Evolutionary conservation across 2,888 invertebrate species (phyloP).

Genomic region (Brenthis daphne): DNA sequence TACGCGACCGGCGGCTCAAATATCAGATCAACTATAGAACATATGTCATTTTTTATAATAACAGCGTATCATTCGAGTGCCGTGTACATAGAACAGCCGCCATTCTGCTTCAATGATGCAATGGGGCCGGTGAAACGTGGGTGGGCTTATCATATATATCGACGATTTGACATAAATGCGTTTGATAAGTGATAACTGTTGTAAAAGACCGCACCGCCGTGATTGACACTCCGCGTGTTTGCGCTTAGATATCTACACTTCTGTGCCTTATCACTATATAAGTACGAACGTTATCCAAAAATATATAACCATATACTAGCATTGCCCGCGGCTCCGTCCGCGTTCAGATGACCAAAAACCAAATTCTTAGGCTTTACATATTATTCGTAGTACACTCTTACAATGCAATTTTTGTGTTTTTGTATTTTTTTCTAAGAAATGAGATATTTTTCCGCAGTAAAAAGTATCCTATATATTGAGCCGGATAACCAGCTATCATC

Average conservation of each 20-base stretch:
- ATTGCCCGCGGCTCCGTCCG: too few relatives aligned
- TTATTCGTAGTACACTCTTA: too few relatives aligned
- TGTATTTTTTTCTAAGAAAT: too few relatives aligned
- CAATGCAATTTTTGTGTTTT: too few relatives aligned
- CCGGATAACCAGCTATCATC: too few relatives aligned
- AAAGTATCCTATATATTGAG: too few relatives aligned
- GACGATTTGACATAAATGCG: slow-evolving; percentile 80
- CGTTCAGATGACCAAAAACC: too few relatives aligned
- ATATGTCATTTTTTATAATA: slow-evolving; percentile 56
- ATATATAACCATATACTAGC: slow-evolving; percentile 35
- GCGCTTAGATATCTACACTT: slow-evolving; percentile 64
- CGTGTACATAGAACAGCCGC: slow-evolving; percentile 54
- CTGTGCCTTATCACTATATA: slow-evolving; percentile 70
- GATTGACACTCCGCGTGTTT: slow-evolving; percentile 77
- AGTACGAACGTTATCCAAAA: slow-evolving; percentile 43
- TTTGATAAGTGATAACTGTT: slow-evolving; percentile 79
- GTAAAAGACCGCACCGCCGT: slow-evolving; percentile 76
- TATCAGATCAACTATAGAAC: slow-evolving; percentile 45
- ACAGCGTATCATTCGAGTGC: slow-evolving; percentile 45
- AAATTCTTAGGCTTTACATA: too few relatives aligned
- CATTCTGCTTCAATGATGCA: slow-evolving; percentile 64
- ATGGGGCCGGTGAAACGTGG: slow-evolving; percentile 65
- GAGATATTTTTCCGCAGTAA: too few relatives aligned
- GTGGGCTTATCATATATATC: slow-evolving; percentile 79
- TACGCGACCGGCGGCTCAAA: slow-evolving; percentile 31